Conservation (phyloP, 2,888 invertebrate genomes). For the Horisme vitalbata region DNA sequence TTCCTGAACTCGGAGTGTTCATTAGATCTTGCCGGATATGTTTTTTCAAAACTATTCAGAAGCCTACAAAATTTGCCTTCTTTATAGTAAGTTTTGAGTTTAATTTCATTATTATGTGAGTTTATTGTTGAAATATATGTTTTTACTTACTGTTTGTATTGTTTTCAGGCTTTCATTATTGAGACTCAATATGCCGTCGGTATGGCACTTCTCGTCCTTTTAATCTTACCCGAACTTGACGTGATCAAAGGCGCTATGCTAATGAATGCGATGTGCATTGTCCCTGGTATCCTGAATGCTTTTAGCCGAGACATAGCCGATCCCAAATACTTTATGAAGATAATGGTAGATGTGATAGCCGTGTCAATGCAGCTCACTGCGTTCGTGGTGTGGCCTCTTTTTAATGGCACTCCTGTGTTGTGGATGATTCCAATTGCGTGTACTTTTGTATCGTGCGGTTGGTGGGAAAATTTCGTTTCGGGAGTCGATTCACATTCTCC, state of each 20-base stretch:
- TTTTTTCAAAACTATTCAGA: slow-evolving; percentile 86
- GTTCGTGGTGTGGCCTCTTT: slow-evolving; percentile 86
- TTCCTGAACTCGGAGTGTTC: slow-evolving; percentile 90
- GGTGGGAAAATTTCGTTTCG: slow-evolving; percentile 93
- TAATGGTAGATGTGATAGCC: slow-evolving; percentile 83
- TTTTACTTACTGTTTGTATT: not conserved
- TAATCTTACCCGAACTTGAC: slow-evolving; percentile 90
- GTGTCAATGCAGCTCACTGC: slow-evolving; percentile 85
- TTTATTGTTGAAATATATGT: no score
- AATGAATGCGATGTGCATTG: slow-evolving; percentile 91
- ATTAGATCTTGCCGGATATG: slow-evolving; percentile 87
- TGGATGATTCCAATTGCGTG: slow-evolving; percentile 86
- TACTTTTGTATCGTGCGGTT: slow-evolving; percentile 87
- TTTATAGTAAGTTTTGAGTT: slow-evolving; percentile 74
- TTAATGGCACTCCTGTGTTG: slow-evolving; percentile 70
- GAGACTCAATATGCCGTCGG: slow-evolving; percentile 92
- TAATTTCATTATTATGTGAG: no score
- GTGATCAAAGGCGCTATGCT: slow-evolving; percentile 92
- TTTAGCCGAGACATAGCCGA: slow-evolving; percentile 63
- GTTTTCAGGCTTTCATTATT: slow-evolving; percentile 83
- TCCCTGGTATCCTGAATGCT: slow-evolving; percentile 90
- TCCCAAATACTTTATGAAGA: slow-evolving; percentile 57
- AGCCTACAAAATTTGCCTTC: slow-evolving; percentile 82
- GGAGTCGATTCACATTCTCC: slow-evolving; percentile 51
- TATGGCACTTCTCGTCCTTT: slow-evolving; percentile 88